phyloP scores from a whole-genome alignment of 2,113 vertebrate species.

The Tragelaphus buxtoni region DNA sequence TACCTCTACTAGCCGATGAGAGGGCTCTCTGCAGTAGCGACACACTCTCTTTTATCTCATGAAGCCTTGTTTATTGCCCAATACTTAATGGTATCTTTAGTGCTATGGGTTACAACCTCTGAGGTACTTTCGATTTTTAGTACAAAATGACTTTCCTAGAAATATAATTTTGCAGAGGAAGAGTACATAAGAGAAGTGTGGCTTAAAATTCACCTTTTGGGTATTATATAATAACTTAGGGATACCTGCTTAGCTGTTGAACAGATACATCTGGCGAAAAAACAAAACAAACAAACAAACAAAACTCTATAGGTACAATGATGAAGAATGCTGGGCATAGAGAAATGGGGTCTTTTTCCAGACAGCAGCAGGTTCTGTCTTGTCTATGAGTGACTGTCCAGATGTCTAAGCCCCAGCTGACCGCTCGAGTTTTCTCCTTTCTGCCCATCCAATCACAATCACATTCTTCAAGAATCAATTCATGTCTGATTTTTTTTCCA shows the following conservation, averaged over 20 bases:
- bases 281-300: neutral
- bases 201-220: neutral
- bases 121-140: neutral
- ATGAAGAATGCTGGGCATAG: neutral
- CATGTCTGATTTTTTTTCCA: neutral
- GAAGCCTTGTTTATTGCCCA: neutral
- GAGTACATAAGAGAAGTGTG: neutral
- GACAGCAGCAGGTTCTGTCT: neutral
- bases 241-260: neutral
- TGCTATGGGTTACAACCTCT: neutral
- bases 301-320: neutral
- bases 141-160: neutral
- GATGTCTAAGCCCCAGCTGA: neutral
- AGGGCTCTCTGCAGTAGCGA: neutral
- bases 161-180: constrained; percentile 5
- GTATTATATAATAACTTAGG: neutral
- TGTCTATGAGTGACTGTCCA: neutral
- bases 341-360: neutral
- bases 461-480: neutral
- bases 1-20: neutral
- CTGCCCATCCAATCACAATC: neutral
- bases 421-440: neutral
- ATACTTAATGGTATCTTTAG: neutral
- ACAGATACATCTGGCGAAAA: neutral
- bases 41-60: neutral